Base-by-base conservation (phyloP, 2,888 invertebrate species). In the Frankliniella intonsa region DNA sequence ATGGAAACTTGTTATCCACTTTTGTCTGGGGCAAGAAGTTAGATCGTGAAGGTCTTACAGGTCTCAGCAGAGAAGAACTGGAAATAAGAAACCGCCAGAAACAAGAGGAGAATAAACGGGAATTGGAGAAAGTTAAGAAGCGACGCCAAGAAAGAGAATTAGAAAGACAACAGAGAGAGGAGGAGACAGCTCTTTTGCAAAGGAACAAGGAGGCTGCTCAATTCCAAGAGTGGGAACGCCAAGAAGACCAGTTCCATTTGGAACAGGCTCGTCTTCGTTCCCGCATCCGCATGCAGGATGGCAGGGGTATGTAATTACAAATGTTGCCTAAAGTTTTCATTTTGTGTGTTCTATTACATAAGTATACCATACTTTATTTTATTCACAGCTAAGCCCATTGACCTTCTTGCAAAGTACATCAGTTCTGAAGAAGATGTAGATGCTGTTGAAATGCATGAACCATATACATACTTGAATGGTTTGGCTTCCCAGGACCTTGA, bases 21-120 rank as follows among this genome's bases (percentile, higher is more conserved):
- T 99, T 99, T 88, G 95, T 98, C 0, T 99, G 99, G 99, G 91
- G 91, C 38, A 99, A 99, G 88, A 99, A 99, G 88, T 90, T 98
- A 81, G 94, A 97, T 83, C 96, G 97, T 86, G 97, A 98, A 86
- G 99, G 99, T 0, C 89, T 97, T 0, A 92, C 93, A 81, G 92
- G 93, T 83, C 92, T 94, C 0, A 92, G 92, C 25, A 90, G 91
- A 22, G 94, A 95, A 85, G 94, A 97, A 85, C 89, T 98, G 0
- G 97, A 97, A 85, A 91, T 92, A 25, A 89, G 94, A 82, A 97
- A 95, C 86, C 90, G 96, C 80, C 92, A 93, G 85, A 97, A 97
- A 86, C 96, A 97, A 88, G 91, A 96, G 86, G 97, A 97, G 87
- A 98, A 97, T 86, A 94, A 94, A 87, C 90, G 93, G 82, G 98